phyloP scores from a whole-genome alignment of 2,888 invertebrate species.

The Spilosoma lubricipeda region DNA sequence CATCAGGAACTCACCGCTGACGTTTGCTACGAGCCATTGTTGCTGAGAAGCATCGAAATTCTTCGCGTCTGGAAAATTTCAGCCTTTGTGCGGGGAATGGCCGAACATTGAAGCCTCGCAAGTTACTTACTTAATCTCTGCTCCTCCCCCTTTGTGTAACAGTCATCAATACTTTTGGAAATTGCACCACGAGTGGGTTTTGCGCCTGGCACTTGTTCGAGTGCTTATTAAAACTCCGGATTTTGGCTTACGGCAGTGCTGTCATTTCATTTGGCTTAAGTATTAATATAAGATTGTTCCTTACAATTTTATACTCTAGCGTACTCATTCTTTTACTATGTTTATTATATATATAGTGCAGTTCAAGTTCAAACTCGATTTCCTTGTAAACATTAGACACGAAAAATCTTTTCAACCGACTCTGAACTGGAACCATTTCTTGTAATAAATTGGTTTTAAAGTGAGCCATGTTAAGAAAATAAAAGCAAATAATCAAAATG shows the following conservation, averaged over 20 bases:
- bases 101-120: slow-evolving; percentile 72
- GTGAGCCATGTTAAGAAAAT: too few species aligned
- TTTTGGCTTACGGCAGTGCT: slow-evolving; percentile 24
- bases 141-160: slow-evolving; percentile 70
- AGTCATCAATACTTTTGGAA: slow-evolving; percentile 78
- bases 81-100: slow-evolving; percentile 69
- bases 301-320: too few species aligned
- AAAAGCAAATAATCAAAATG: neutral
- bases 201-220: slow-evolving; percentile 51
- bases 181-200: slow-evolving; percentile 64
- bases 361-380: too few species aligned
- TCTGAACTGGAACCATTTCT: neutral
- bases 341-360: too few species aligned
- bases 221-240: slow-evolving; percentile 43
- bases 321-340: too few species aligned
- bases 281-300: neutral
- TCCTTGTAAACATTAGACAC: too few species aligned
- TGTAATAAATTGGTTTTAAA: too few species aligned
- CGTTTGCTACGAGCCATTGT: slow-evolving; percentile 67
- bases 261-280: neutral
- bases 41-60: slow-evolving; percentile 71
- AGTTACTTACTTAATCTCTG: slow-evolving; percentile 79
- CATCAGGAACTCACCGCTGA: slow-evolving; percentile 62
- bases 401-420: too few species aligned
- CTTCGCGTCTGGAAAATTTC: slow-evolving; percentile 75